Evolutionary conservation across 2,888 invertebrate genomes (phyloP).

Genomic region (Heteromurus nitidus): DNA sequence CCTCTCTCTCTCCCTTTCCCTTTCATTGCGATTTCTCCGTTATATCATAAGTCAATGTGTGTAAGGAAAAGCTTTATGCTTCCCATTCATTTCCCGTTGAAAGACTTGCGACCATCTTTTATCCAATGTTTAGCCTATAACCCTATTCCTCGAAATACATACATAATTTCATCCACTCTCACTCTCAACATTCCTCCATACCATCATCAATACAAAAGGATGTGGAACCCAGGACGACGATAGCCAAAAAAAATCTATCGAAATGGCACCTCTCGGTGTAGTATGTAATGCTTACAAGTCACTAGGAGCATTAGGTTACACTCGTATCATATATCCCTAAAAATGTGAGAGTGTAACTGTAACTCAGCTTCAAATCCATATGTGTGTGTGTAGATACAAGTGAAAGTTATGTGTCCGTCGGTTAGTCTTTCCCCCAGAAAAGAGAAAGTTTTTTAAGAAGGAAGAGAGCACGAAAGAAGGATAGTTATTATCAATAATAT

Average conservation of each 20-base stretch:
- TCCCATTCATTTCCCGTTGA: constrained; percentile 54
- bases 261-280: too few species aligned
- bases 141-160: too few species aligned
- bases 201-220: too few species aligned
- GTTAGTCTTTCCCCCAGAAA: background rate
- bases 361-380: background rate
- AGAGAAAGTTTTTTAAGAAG: constrained; percentile 13
- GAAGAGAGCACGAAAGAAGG: background rate
- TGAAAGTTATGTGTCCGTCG: background rate
- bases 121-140: too few species aligned
- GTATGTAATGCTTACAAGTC: too few species aligned
- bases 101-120: constrained; percentile 21
- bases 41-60: background rate
- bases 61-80: constrained; percentile 13
- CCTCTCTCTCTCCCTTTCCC: background rate
- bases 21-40: too few species aligned
- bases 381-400: background rate
- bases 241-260: background rate
- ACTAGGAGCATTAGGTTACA: too few species aligned
- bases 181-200: too few species aligned
- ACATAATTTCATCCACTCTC: too few species aligned
- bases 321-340: too few species aligned
- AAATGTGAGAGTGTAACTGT: too few species aligned
- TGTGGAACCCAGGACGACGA: too few species aligned
- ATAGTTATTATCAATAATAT: constrained; percentile 22